phyloP scores from a whole-genome alignment of 1,140 invertebrate species.

The Zaprionus nigranus region DNA sequence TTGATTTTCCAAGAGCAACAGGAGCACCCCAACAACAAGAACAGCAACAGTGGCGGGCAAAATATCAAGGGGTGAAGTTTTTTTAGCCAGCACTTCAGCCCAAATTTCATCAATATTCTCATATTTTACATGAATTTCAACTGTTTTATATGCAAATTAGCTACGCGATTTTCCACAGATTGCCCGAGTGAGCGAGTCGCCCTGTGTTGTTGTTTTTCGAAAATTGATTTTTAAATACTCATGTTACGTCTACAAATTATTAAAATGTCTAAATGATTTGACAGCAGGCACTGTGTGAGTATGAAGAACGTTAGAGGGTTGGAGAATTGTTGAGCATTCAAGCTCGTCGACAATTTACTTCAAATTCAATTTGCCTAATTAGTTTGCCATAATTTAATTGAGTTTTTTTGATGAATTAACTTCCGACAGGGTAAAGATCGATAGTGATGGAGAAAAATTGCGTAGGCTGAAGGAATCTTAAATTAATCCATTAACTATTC shows the following conservation, averaged over 20 bases:
- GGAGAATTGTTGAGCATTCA: slow-evolving; percentile 46
- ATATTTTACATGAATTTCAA: slow-evolving; percentile 77
- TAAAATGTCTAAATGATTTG: slow-evolving; percentile 69
- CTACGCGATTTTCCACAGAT: slow-evolving; percentile 68
- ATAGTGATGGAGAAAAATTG: not conserved
- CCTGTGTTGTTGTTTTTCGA: slow-evolving; percentile 30
- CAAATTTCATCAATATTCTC: slow-evolving; percentile 83
- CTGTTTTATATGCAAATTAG: slow-evolving; percentile 85
- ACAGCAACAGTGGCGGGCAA: slow-evolving; percentile 23
- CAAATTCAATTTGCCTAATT: slow-evolving; percentile 62
- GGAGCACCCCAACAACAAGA: slow-evolving; percentile 32
- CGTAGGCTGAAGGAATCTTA: too few species aligned
- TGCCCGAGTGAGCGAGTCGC: slow-evolving; percentile 27
- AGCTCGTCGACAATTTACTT: slow-evolving; percentile 46
- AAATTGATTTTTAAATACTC: slow-evolving; percentile 68
- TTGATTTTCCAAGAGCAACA: slow-evolving; percentile 72
- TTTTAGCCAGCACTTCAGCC: slow-evolving; percentile 41
- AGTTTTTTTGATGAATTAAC: not conserved
- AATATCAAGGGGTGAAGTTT: slow-evolving; percentile 57
- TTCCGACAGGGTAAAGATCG: not conserved
- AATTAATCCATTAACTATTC: too few species aligned
- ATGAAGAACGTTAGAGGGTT: not conserved
- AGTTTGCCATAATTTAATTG: slow-evolving; percentile 34
- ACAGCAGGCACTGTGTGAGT: slow-evolving; percentile 17
- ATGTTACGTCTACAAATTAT: slow-evolving; percentile 43